These are phyloP conservation scores for Folsomia manolachei DNA, from an alignment of 2,888 invertebrate genomes.

Conservation along the genomic window DNA sequence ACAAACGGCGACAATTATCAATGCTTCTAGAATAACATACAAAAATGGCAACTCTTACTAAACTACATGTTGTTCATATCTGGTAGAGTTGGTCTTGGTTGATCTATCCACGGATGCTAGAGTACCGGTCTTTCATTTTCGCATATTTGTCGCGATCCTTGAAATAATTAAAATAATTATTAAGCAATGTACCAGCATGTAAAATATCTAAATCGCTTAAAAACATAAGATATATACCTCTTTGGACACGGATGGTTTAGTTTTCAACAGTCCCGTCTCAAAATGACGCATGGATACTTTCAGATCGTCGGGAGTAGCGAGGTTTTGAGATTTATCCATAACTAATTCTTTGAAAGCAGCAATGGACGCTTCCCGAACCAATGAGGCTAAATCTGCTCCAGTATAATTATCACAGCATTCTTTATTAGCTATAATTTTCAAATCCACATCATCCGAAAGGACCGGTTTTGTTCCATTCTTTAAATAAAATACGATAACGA, in stretches of 20 bases:
- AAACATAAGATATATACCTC: slow-evolving; percentile 58
- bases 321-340: slow-evolving; percentile 40
- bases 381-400: slow-evolving; percentile 88
- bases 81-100: too few relatives aligned
- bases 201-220: too few relatives aligned
- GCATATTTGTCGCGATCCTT: slow-evolving; percentile 72
- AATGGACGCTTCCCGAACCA: slow-evolving; percentile 83
- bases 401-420: slow-evolving; percentile 74
- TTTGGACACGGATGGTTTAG: slow-evolving; percentile 81
- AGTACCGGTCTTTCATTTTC: slow-evolving; percentile 63
- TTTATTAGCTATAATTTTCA: slow-evolving; percentile 67
- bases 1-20: too few relatives aligned
- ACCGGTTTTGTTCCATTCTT: slow-evolving; percentile 78
- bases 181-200: too few relatives aligned
- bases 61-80: too few relatives aligned
- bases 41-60: too few relatives aligned
- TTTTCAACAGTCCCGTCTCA: slow-evolving; percentile 69
- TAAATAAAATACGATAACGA: not conserved
- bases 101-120: slow-evolving; percentile 23
- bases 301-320: slow-evolving; percentile 54
- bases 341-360: slow-evolving; percentile 76
- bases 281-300: slow-evolving; percentile 71
- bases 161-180: too few relatives aligned
- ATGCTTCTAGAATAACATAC: too few relatives aligned
- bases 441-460: slow-evolving; percentile 71